Conservation (phyloP, 2,113 vertebrate species). For the Oreochromis tanganicae region DNA sequence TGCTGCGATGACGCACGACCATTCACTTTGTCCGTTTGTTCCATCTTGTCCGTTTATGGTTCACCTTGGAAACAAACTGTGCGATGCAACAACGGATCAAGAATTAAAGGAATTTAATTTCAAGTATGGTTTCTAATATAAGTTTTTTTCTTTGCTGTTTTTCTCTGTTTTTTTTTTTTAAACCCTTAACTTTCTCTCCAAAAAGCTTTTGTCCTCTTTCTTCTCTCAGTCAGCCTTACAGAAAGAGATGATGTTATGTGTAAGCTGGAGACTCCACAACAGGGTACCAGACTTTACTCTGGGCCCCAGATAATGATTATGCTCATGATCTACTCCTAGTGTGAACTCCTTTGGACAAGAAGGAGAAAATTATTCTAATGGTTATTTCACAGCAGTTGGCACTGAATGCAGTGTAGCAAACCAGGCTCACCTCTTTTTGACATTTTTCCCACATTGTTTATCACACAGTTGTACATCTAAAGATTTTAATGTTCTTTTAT, state of each 20-base stretch:
- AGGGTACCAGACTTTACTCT: not conserved
- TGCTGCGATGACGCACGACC: constrained; percentile 53
- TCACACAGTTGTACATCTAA: not conserved
- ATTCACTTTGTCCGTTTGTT: not conserved
- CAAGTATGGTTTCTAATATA: not conserved
- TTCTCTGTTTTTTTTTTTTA: not conserved
- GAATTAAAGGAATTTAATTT: not conserved
- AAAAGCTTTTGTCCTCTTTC: not conserved
- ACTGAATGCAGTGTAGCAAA: not conserved
- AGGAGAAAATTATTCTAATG: not conserved
- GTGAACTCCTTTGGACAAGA: not conserved
- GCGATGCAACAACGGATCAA: not conserved
- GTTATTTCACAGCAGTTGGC: not conserved
- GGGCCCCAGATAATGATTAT: not conserved
- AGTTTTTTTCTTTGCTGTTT: not conserved
- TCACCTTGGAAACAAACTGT: constrained; percentile 26
- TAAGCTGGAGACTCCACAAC: not conserved
- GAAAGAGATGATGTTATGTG: not conserved
- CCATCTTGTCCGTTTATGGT: not conserved
- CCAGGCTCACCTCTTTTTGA: not conserved
- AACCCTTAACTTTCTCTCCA: not conserved
- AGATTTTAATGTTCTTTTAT: not conserved
- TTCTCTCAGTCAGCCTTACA: not conserved
- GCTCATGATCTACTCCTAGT: not conserved
- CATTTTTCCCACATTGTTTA: not conserved